Conservation (phyloP, 2,888 invertebrate genomes). For the Cataglyphis altisquamis region DNA sequence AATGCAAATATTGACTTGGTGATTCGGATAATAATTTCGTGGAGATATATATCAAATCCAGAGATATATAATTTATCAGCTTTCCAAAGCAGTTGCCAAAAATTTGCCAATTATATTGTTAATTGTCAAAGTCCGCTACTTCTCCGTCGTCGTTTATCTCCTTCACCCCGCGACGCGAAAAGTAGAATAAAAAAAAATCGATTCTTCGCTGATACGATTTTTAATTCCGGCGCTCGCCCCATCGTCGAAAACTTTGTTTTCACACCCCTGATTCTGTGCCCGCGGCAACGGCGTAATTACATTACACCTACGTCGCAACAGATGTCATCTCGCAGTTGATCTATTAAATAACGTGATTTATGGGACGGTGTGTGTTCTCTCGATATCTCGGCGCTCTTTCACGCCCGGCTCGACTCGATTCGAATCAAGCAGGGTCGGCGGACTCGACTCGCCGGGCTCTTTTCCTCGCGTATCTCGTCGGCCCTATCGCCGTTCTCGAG, state of each 20-base stretch:
- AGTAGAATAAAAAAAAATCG: background rate
- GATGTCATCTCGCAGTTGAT: constrained; percentile 52
- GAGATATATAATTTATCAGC: constrained; percentile 4
- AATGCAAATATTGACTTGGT: constrained; percentile 24
- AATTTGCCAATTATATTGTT: background rate
- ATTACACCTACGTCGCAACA: constrained; percentile 54
- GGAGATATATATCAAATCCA: background rate
- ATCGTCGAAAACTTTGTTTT: constrained; percentile 42
- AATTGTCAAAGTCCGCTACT: background rate
- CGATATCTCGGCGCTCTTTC: constrained; percentile 37
- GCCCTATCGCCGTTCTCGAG: constrained; percentile 43
- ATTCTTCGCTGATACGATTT: constrained; percentile 31
- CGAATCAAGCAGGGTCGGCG: constrained; percentile 14
- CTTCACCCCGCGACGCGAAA: constrained; percentile 4
- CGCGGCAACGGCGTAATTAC: constrained; percentile 30
- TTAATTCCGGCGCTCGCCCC: constrained; percentile 35
- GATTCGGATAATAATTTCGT: constrained; percentile 39
- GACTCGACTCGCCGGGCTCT: constrained; percentile 21
- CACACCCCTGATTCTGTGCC: constrained; percentile 4
- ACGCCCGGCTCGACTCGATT: background rate
- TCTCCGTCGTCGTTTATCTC: background rate
- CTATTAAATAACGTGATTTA: constrained; percentile 56
- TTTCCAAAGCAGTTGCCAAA: background rate
- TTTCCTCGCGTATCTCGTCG: constrained; percentile 48
- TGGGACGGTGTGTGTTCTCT: constrained; percentile 25